Base-by-base conservation (phyloP, 1,140 invertebrate genomes). In the Drosophila azteca region DNA sequence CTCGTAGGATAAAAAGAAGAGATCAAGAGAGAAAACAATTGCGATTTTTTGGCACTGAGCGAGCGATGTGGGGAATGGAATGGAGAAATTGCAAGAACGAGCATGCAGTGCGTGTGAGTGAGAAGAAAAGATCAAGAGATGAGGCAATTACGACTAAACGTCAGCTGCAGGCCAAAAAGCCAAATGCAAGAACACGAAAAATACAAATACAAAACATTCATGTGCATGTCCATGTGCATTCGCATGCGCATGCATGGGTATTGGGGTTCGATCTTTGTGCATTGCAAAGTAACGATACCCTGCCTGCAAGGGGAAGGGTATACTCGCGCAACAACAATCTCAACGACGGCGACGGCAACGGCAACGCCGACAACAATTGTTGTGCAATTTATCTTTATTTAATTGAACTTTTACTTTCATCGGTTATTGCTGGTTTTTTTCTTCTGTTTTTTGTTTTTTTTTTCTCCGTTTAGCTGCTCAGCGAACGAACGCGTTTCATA, bases 361-460 rank as follows among this genome's bases (percentile, higher is more conserved):
- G 29, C 7, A 3, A 24, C 29, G 29, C 24, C 79, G 66, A 72
- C 76, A 79, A 65, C 67, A 87, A 82, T 85, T 88, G 82, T 85
- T 85, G 83, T 88, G 82, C 82, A 85, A 85, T 85, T 85, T 85
- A 85, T 85, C 82, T 85, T 85, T 85, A 85, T 85, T 85, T 85
- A 85, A 87, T 87, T 87, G 83, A 87, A 87, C 82, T 87, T 88
- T 87, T 87, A 87, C 82, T 87, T 87, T 87, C 78, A 65, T 75
- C 67, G 63, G 74, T 41, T 69, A 59, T 26, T 48, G 75, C 62
- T 39, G 50, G 8, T 8, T 31, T 50, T 57, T 39, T 22, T 54
- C 41, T 15, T 43, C 48, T 24, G 24, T 39, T 22, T 58, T 41
- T 43, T 48, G 1, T 31, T 46, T 57, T 35, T 22, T 58, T 31